A percentile compares a stretch with the other conserved stretches of the same genome.
phyloP scores from a whole-genome alignment of 2,797 vertebrate species.

The Eulemur coronatus region DNA sequence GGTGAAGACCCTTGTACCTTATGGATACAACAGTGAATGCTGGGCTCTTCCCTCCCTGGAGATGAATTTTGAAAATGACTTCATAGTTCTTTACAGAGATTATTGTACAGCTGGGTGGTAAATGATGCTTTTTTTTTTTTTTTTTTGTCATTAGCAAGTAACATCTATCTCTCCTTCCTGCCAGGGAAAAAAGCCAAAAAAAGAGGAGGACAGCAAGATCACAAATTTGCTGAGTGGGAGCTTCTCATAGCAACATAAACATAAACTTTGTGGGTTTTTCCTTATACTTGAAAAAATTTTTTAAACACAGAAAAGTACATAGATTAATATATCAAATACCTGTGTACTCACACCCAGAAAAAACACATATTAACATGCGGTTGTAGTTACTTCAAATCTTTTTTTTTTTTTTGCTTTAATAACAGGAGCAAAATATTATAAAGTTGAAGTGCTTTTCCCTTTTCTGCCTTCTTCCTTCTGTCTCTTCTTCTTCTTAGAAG shows the following conservation, averaged over 20 bases:
- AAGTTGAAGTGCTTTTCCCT: not conserved
- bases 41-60: not conserved
- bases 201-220: not conserved
- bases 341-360: not conserved
- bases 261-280: not conserved
- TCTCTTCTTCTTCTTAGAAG: not conserved
- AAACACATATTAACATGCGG: not conserved
- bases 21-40: fast-evolving
- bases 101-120: not conserved
- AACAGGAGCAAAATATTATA: constrained; percentile 24
- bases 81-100: constrained; percentile 2
- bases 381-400: not conserved
- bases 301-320: not conserved
- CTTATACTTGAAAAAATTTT: not conserved
- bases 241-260: not conserved
- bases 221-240: not conserved
- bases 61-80: not conserved
- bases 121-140: not conserved
- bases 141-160: not conserved
- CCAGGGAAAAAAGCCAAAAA: constrained; percentile 13
- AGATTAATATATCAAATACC: not conserved
- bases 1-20: not conserved
- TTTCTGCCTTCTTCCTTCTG: not conserved
- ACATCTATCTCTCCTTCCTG: not conserved
- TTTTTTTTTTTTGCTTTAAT: not conserved